Conservation (phyloP, 2,888 invertebrate genomes). For the Lysandra bellargus region DNA sequence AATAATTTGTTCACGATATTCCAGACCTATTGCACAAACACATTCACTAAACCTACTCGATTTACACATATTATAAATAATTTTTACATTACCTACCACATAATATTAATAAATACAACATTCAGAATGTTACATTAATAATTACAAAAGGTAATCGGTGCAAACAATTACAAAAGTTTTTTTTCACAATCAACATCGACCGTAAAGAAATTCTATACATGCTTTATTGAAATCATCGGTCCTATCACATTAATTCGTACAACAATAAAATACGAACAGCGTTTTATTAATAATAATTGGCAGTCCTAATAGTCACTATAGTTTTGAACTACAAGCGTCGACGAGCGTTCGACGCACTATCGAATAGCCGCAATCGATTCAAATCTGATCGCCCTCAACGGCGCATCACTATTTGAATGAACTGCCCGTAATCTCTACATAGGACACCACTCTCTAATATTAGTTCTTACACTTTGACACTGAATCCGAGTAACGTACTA, state of each 20-base stretch:
- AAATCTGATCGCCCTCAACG: background rate
- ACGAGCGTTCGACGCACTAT: constrained; percentile 36
- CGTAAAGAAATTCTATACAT: constrained; percentile 61
- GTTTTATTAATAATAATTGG: constrained; percentile 67
- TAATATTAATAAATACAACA: constrained; percentile 72
- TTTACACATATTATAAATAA: constrained; percentile 65
- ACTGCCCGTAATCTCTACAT: constrained; percentile 27
- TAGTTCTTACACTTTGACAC: constrained; percentile 29
- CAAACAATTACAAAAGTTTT: constrained; percentile 70
- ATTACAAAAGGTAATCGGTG: constrained; percentile 77
- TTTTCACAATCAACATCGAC: constrained; percentile 37
- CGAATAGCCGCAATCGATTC: constrained; percentile 19
- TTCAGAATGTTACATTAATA: constrained; percentile 75
- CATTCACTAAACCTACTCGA: constrained; percentile 72
- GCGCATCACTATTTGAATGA: constrained; percentile 19
- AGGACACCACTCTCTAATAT: constrained; percentile 27
- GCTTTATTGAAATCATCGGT: constrained; percentile 57
- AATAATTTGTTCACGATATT: constrained; percentile 51
- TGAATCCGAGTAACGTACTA: constrained; percentile 2
- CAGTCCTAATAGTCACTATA: constrained; percentile 69
- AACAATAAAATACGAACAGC: constrained; percentile 64
- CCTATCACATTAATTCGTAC: constrained; percentile 71
- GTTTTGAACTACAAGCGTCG: constrained; percentile 48
- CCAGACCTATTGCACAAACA: constrained; percentile 76
- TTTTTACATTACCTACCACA: constrained; percentile 75